Conservation (phyloP, 2,888 invertebrate genomes). For the Dioctria linearis region DNA sequence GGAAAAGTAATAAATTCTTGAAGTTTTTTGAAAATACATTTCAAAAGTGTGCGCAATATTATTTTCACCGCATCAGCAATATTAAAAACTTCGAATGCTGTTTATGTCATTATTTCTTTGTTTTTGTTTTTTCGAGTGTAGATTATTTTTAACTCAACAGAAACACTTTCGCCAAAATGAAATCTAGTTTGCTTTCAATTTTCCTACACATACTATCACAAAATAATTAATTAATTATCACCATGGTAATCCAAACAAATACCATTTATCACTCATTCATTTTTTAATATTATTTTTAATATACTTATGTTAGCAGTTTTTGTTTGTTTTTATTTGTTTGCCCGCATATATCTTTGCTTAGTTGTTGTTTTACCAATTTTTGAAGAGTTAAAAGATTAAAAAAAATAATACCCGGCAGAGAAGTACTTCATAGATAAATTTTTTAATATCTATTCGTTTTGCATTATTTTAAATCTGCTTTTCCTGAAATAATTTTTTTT, state of each 20-base stretch:
- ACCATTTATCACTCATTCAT: conserved; percentile 9
- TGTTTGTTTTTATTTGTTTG: neutral
- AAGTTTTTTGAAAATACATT: neutral
- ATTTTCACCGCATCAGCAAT: neutral
- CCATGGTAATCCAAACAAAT: conserved; percentile 34
- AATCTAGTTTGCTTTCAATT: conserved; percentile 32
- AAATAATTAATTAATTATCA: neutral
- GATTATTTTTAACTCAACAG: no score
- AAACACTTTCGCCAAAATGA: neutral
- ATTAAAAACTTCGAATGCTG: neutral
- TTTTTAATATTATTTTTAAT: conserved; percentile 10
- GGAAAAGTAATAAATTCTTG: no score
- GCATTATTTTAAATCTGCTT: conserved; percentile 12
- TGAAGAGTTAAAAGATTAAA: neutral
- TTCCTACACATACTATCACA: conserved; percentile 4
- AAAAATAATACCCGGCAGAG: neutral
- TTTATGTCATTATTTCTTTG: conserved; percentile 2
- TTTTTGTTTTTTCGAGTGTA: neutral
- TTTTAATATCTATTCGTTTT: neutral
- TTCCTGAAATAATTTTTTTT: neutral
- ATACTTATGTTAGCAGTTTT: conserved; percentile 8
- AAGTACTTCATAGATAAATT: conserved; percentile 3
- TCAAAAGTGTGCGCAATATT: conserved; percentile 25
- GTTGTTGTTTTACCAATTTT: conserved; percentile 9
- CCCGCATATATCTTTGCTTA: conserved; percentile 8